Evolutionary conservation across 2,113 vertebrate genomes (phyloP).

Genomic region (Equus quagga): DNA sequence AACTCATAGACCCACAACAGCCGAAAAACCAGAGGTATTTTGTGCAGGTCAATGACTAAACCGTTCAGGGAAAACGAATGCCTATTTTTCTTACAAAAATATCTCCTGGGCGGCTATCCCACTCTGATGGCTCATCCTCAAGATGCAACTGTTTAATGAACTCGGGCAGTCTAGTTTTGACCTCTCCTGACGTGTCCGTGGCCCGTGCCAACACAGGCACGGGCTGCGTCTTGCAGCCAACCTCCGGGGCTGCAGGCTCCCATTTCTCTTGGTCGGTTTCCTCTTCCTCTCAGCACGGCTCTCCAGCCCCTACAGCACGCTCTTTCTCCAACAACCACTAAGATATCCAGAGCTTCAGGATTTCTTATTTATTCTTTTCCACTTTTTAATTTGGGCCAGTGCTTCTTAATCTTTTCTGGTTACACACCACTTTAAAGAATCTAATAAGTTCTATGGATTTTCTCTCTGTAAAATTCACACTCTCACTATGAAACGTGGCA

Average conservation of each 20-base stretch:
- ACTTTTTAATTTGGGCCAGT: not conserved
- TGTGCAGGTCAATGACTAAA: slow-evolving; percentile 45
- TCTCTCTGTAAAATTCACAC: not conserved
- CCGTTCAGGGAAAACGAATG: slow-evolving; percentile 27
- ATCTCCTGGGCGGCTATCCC: not conserved
- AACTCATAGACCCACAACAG: not conserved
- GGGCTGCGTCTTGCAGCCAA: not conserved
- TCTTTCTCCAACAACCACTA: not conserved
- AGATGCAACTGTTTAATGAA: not conserved
- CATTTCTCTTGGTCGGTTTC: not conserved
- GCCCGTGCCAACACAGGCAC: rapidly evolving
- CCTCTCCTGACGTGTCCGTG: not conserved
- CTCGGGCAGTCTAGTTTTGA: not conserved
- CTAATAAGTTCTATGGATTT: not conserved
- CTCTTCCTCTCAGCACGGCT: not conserved
- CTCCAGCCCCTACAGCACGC: too few relatives aligned
- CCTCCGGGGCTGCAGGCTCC: not conserved
- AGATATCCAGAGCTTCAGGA: not conserved
- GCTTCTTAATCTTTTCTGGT: not conserved
- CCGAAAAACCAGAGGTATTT: not conserved
- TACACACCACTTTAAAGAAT: not conserved
- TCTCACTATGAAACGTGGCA: not conserved
- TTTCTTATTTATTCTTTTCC: not conserved
- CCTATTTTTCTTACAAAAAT: slow-evolving; percentile 32
- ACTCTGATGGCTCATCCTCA: not conserved